These are phyloP conservation scores for Phania funesta DNA, from an alignment of 2,888 invertebrate species.

Conservation along the genomic window DNA sequence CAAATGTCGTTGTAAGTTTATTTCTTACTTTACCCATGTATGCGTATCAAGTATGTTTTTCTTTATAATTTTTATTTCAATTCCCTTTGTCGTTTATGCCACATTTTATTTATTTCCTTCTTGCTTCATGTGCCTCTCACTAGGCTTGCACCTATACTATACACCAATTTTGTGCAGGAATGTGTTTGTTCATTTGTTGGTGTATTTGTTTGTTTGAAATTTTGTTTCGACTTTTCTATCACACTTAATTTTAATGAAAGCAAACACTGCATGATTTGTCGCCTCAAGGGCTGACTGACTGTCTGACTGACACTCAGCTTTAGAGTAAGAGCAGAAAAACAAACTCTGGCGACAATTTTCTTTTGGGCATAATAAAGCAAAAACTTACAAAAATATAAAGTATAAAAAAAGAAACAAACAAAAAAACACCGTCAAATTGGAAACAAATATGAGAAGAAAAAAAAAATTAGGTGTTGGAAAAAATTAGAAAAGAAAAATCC, in stretches of 20 bases:
- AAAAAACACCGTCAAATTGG: neutral
- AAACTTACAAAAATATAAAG: neutral
- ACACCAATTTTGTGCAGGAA: neutral
- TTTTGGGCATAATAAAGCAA: conserved; percentile 36
- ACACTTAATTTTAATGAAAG: conserved; percentile 54
- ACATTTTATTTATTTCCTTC: conserved; percentile 30
- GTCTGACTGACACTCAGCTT: neutral
- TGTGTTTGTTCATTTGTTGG: conserved; percentile 6
- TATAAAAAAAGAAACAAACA: neutral
- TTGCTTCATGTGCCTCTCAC: neutral
- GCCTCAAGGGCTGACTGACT: conserved; percentile 51
- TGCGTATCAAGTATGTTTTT: neutral
- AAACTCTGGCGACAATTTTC: conserved; percentile 60
- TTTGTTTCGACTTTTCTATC: conserved; percentile 49
- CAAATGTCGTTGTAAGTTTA: too few species aligned
- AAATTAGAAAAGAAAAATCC: neutral
- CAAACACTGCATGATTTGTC: conserved; percentile 63
- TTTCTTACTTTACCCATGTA: conserved; percentile 6
- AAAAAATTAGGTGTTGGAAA: conserved; percentile 19
- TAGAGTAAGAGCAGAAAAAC: neutral
- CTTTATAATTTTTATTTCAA: neutral
- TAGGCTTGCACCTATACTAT: neutral
- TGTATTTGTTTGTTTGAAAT: conserved; percentile 13
- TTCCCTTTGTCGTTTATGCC: conserved; percentile 22
- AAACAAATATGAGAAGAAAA: neutral